These are phyloP conservation scores for Empidonax alnorum DNA, from an alignment of 2,113 vertebrate species.

Conservation along the genomic window DNA sequence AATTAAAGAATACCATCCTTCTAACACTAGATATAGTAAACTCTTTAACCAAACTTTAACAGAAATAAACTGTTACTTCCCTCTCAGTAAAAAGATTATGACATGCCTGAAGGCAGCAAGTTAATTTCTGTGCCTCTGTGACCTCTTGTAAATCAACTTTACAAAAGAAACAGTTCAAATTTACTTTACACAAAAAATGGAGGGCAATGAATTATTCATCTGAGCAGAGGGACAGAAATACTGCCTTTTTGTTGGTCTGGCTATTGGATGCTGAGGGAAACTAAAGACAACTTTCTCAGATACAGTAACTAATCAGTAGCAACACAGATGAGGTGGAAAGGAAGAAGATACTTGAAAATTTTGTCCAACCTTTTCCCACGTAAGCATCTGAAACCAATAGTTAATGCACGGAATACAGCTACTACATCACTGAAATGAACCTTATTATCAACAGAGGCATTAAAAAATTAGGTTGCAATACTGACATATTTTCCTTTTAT, in stretches of 20 bases:
- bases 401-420: not conserved
- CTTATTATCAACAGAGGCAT: not conserved
- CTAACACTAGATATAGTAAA: not conserved
- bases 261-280: not conserved
- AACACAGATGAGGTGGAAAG: not conserved
- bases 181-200: not conserved
- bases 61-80: not conserved
- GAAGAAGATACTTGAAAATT: not conserved
- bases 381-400: not conserved
- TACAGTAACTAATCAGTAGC: not conserved
- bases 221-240: constrained; percentile 11
- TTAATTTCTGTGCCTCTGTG: not conserved
- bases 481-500: not conserved
- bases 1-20: constrained; percentile 18
- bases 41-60: not conserved
- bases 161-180: constrained; percentile 24
- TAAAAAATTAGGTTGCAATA: not conserved
- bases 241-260: constrained; percentile 34
- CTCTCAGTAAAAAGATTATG: not conserved
- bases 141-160: not conserved
- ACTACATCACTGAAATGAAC: not conserved
- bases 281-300: constrained; percentile 12
- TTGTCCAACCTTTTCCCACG: not conserved
- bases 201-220: constrained; percentile 67
- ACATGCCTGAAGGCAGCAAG: not conserved